phyloP scores from a whole-genome alignment of 2,113 vertebrate species.

The Chionomys nivalis region DNA sequence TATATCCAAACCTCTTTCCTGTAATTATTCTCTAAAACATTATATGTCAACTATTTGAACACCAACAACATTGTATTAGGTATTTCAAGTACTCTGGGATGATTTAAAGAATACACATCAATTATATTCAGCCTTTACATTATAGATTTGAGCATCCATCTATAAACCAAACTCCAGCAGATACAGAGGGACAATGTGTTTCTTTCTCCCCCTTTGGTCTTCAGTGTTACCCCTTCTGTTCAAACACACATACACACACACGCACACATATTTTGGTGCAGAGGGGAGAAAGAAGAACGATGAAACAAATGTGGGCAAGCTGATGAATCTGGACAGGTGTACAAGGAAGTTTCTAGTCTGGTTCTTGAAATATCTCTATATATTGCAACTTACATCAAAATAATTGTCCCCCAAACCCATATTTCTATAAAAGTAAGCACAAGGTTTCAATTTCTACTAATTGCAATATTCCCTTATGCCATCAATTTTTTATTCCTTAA shows the following conservation, averaged over 20 bases:
- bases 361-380: slow-evolving; percentile 40
- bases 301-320: not conserved
- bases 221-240: not conserved
- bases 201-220: not conserved
- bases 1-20: not conserved
- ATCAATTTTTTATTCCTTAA: slow-evolving; percentile 90
- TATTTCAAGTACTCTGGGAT: not conserved
- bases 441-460: slow-evolving; percentile 84
- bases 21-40: not conserved
- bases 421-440: slow-evolving; percentile 72
- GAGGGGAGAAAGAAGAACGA: not conserved
- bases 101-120: not conserved
- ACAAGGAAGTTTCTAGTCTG: not conserved
- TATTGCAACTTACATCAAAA: slow-evolving; percentile 16
- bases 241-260: not conserved
- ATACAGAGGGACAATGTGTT: not conserved
- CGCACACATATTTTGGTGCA: not conserved
- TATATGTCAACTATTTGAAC: not conserved
- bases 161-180: not conserved
- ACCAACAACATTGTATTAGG: not conserved
- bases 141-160: not conserved
- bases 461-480: slow-evolving; percentile 77
- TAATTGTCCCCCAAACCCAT: not conserved
- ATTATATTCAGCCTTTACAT: not conserved
- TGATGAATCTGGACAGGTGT: not conserved